A percentile compares a stretch with the other conserved stretches of the same genome.
Evolutionary conservation across 2,888 invertebrate genomes (phyloP).

Genomic region (Vesta saturnalis): DNA sequence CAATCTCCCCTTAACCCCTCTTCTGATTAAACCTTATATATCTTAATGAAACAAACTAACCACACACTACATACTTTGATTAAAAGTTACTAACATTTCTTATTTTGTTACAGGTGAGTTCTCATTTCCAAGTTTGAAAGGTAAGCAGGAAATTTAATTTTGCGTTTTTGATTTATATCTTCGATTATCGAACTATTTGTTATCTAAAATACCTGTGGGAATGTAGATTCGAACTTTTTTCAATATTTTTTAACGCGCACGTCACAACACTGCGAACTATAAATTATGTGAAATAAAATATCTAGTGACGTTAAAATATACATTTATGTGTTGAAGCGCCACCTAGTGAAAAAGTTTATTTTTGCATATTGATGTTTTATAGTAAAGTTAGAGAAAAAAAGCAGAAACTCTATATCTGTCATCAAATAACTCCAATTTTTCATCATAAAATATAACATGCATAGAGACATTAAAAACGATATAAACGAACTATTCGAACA

Average conservation of each 20-base stretch:
- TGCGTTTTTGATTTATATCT: not conserved
- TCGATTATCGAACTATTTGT: too few relatives aligned
- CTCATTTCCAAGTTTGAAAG: not conserved
- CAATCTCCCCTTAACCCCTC: slow-evolving; percentile 29
- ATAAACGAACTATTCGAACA: slow-evolving; percentile 37
- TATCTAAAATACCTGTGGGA: too few relatives aligned
- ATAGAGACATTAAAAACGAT: slow-evolving; percentile 38
- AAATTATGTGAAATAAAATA: too few relatives aligned
- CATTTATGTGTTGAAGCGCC: too few relatives aligned
- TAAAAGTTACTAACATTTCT: slow-evolving; percentile 21
- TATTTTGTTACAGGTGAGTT: slow-evolving; percentile 32
- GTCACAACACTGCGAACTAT: too few relatives aligned
- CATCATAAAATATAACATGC: slow-evolving; percentile 31
- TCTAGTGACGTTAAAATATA: too few relatives aligned
- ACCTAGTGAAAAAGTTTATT: not conserved
- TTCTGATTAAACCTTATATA: slow-evolving; percentile 35
- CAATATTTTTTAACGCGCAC: too few relatives aligned
- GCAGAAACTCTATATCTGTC: slow-evolving; percentile 4
- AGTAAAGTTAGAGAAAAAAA: too few relatives aligned
- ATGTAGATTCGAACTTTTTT: too few relatives aligned
- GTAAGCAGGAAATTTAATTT: not conserved
- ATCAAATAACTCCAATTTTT: slow-evolving; percentile 27
- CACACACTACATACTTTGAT: slow-evolving; percentile 26
- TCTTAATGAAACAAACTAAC: slow-evolving; percentile 35
- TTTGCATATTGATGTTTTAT: too few relatives aligned